Percentiles rank a stretch among this genome's conserved stretches.
These are phyloP conservation scores for Myzus persicae DNA, from an alignment of 1,140 invertebrate species.

Conservation along the genomic window DNA sequence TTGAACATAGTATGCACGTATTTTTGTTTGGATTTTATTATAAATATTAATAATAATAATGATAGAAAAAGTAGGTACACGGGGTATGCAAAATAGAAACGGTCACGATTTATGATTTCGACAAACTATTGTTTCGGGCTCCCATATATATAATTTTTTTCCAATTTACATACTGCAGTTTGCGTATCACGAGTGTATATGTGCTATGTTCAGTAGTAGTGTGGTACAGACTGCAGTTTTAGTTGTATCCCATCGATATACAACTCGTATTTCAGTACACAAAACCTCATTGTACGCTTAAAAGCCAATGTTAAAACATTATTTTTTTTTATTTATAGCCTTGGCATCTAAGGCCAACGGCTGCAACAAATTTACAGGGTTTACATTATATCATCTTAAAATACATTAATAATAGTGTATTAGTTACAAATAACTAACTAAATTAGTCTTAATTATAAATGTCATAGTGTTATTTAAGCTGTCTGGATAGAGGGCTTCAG, in stretches of 20 bases:
- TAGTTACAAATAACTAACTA: too few relatives aligned
- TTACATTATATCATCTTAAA: too few relatives aligned
- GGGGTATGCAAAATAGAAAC: background rate
- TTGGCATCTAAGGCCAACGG: too few relatives aligned
- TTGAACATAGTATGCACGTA: background rate
- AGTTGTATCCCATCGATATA: background rate
- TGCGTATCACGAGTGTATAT: background rate
- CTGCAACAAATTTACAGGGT: too few relatives aligned
- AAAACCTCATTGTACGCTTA: background rate
- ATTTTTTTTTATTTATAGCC: too few relatives aligned
- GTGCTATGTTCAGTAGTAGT: too few relatives aligned
- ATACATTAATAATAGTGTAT: too few relatives aligned
- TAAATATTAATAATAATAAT: background rate
- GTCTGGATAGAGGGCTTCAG: too few relatives aligned
- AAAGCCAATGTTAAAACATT: background rate
- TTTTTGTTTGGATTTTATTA: background rate
- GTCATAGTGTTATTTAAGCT: too few relatives aligned
- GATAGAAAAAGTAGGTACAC: background rate
- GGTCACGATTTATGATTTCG: constrained; percentile 23
- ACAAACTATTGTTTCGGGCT: background rate
- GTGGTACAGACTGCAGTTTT: background rate
- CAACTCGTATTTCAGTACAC: background rate
- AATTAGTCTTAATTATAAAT: too few relatives aligned
- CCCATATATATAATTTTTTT: background rate
- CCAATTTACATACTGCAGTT: background rate